Evolutionary conservation across 1,140 invertebrate species (phyloP).

Genomic region (Aphelenchoides avenae): DNA sequence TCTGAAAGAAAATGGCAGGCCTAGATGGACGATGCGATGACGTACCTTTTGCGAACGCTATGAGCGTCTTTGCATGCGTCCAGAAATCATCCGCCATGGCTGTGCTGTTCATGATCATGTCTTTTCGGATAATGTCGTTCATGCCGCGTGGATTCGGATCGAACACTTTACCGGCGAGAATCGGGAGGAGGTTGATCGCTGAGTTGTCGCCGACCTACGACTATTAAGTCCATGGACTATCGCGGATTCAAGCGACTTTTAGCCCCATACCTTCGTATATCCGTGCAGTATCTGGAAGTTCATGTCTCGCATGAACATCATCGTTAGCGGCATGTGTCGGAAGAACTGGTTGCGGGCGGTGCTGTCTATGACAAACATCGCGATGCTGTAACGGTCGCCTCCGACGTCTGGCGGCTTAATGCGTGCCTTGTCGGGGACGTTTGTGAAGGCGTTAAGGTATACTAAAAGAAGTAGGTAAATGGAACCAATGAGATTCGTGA

Average conservation of each 20-base stretch:
- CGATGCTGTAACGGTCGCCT: constrained; percentile 10
- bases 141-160: constrained; percentile 27
- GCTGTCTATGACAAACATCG: constrained; percentile 42
- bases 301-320: constrained; percentile 44
- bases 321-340: constrained; percentile 51
- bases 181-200: constrained; percentile 47
- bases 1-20: constrained; percentile 27
- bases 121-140: constrained; percentile 15
- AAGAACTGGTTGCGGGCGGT: constrained; percentile 46
- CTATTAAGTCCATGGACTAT: constrained; percentile 18
- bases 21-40: constrained; percentile 3
- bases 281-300: constrained; percentile 45
- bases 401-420: constrained; percentile 13
- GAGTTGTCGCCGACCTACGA: constrained; percentile 50
- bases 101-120: not conserved
- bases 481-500: too few relatives aligned
- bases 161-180: constrained; percentile 36
- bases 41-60: constrained; percentile 7
- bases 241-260: constrained; percentile 3
- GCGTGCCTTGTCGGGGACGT: constrained; percentile 16
- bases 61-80: constrained; percentile 24
- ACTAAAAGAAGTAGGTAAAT: constrained; percentile 12
- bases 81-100: constrained; percentile 20
- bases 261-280: constrained; percentile 45
- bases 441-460: constrained; percentile 36